Evolutionary conservation across 2,888 invertebrate species (phyloP).

Genomic region (Salticus scenicus): DNA sequence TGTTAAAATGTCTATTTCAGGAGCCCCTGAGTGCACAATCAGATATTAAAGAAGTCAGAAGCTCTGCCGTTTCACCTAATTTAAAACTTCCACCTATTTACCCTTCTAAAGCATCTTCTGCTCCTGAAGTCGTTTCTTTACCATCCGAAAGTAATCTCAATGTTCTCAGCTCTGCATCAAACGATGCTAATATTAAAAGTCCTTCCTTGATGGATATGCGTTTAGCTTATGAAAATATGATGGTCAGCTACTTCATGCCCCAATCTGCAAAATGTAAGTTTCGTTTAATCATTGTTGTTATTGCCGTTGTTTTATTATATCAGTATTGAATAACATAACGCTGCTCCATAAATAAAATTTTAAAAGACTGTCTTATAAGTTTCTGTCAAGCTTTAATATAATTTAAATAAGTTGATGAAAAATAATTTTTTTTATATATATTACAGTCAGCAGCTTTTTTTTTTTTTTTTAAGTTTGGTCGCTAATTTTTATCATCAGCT

Average conservation of each 20-base stretch:
- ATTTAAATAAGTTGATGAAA: no score
- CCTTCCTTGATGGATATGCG: conserved; percentile 33
- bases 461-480: no score
- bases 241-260: conserved; percentile 58
- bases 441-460: no score
- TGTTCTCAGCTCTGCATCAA: neutral
- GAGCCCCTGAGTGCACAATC: neutral
- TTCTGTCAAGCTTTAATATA: no score
- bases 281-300: neutral
- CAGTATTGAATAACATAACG: no score
- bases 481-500: no score
- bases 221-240: conserved; percentile 55
- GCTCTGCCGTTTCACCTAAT: conserved; percentile 38
- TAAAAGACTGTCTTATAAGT: no score
- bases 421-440: no score
- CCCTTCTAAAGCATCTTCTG: neutral
- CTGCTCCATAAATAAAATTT: no score
- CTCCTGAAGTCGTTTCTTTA: conserved; percentile 10
- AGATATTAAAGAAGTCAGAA: conserved; percentile 44
- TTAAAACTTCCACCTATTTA: conserved; percentile 51
- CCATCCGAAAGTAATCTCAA: conserved; percentile 22
- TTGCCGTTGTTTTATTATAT: no score
- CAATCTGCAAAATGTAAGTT: conserved; percentile 46
- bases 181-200: neutral
- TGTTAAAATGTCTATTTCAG: no score